phyloP scores from a whole-genome alignment of 2,797 vertebrate species.

The Characodon lateralis region DNA sequence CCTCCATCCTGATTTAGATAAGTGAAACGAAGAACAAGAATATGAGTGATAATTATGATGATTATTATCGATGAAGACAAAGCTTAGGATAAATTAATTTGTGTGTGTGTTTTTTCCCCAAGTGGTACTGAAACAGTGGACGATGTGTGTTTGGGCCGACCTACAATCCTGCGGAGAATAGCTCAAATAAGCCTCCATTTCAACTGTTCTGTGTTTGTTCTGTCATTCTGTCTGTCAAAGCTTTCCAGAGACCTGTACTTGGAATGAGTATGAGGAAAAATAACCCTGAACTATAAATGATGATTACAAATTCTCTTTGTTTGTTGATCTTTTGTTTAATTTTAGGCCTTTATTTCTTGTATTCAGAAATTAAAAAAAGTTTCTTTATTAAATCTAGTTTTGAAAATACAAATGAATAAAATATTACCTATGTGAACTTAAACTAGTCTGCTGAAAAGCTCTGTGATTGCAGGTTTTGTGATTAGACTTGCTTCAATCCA shows the following conservation, averaged over 20 bases:
- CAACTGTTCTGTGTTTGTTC: slow-evolving; percentile 79
- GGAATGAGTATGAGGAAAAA: slow-evolving; percentile 78
- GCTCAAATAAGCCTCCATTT: slow-evolving; percentile 71
- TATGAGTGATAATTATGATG: slow-evolving; percentile 14
- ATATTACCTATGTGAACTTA: slow-evolving; percentile 60
- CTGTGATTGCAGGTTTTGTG: slow-evolving; percentile 34
- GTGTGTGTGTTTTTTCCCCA: slow-evolving; percentile 61
- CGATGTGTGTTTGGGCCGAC: slow-evolving; percentile 61
- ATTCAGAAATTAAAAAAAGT: slow-evolving; percentile 35
- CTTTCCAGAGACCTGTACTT: slow-evolving; percentile 84
- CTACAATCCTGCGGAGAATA: slow-evolving; percentile 56
- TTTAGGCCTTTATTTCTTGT: slow-evolving; percentile 71
- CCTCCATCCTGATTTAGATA: slow-evolving; percentile 57
- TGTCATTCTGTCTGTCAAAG: slow-evolving; percentile 81
- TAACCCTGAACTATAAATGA: slow-evolving; percentile 79
- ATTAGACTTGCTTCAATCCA: neutral
- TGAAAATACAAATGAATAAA: slow-evolving; percentile 73
- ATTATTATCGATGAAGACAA: slow-evolving; percentile 29
- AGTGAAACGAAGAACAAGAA: slow-evolving; percentile 53
- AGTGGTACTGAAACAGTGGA: slow-evolving; percentile 68
- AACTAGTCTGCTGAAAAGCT: slow-evolving; percentile 52
- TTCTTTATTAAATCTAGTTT: slow-evolving; percentile 70
- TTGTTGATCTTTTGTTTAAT: slow-evolving; percentile 71
- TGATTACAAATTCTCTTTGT: slow-evolving; percentile 76
- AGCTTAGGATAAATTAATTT: slow-evolving; percentile 56